These are phyloP conservation scores for Cephalotes varians DNA, from an alignment of 2,888 invertebrate species.

Conservation along the genomic window DNA sequence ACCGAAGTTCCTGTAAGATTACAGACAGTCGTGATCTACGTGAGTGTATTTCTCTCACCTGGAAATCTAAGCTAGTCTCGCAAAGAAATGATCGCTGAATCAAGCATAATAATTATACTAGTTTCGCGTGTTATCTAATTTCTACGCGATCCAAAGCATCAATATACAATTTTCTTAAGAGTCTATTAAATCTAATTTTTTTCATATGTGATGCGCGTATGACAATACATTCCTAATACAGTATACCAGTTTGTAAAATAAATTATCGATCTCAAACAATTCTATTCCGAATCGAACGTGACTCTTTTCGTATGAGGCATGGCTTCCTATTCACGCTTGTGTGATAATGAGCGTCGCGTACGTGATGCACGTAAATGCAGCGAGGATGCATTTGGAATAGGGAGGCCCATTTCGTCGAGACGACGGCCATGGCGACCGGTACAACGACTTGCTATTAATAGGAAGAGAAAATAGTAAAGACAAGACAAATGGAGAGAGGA, in stretches of 20 bases:
- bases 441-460: constrained; percentile 66
- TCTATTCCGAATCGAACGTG: background rate
- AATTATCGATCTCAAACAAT: background rate
- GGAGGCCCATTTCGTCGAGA: background rate
- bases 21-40: background rate
- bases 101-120: background rate
- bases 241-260: background rate
- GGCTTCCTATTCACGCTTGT: background rate
- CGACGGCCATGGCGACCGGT: constrained; percentile 29
- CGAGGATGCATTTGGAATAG: constrained; percentile 44
- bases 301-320: background rate
- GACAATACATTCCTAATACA: background rate
- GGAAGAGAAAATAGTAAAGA: constrained; percentile 74
- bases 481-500: constrained; percentile 74
- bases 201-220: background rate
- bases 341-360: background rate
- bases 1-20: constrained; percentile 15
- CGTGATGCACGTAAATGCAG: constrained; percentile 6
- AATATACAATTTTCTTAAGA: background rate
- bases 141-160: background rate
- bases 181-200: background rate
- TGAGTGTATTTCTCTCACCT: background rate
- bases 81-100: background rate
- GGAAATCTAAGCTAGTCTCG: background rate
- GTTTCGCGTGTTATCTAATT: background rate